These are phyloP conservation scores for Diarsia dahlii DNA, from an alignment of 2,888 invertebrate species.

Conservation along the genomic window DNA sequence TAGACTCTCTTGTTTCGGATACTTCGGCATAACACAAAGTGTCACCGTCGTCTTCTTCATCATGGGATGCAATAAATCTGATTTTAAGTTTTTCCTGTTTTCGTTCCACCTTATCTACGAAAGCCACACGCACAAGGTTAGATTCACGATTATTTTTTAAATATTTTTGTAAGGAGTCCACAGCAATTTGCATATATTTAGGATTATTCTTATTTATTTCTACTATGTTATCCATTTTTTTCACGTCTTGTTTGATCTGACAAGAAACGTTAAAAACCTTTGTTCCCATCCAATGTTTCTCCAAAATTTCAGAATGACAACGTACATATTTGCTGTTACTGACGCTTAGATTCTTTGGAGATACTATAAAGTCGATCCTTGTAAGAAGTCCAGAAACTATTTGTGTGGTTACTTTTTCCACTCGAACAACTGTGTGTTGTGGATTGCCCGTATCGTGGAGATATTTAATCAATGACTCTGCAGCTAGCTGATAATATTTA, in stretches of 20 bases:
- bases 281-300: slow-evolving; percentile 66
- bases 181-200: slow-evolving; percentile 63
- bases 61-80: slow-evolving; percentile 45
- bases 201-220: slow-evolving; percentile 19
- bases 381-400: slow-evolving; percentile 65
- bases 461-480: slow-evolving; percentile 56
- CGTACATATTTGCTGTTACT: slow-evolving; percentile 26
- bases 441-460: slow-evolving; percentile 31
- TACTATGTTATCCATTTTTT: not conserved
- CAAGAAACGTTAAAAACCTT: slow-evolving; percentile 49
- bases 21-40: slow-evolving; percentile 53
- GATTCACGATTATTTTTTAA: slow-evolving; percentile 55
- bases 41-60: slow-evolving; percentile 49
- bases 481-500: slow-evolving; percentile 49
- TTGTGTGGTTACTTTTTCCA: slow-evolving; percentile 65
- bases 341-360: slow-evolving; percentile 14
- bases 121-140: slow-evolving; percentile 48
- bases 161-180: slow-evolving; percentile 70
- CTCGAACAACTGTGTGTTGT: slow-evolving; percentile 31
- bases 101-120: slow-evolving; percentile 48
- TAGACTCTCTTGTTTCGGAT: slow-evolving; percentile 1
- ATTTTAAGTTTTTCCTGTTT: slow-evolving; percentile 11
- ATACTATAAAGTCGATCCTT: slow-evolving; percentile 50
- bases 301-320: slow-evolving; percentile 70
- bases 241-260: slow-evolving; percentile 15